Evolutionary conservation across 2,797 vertebrate species (phyloP).

Genomic region (Sphenodon punctatus): DNA sequence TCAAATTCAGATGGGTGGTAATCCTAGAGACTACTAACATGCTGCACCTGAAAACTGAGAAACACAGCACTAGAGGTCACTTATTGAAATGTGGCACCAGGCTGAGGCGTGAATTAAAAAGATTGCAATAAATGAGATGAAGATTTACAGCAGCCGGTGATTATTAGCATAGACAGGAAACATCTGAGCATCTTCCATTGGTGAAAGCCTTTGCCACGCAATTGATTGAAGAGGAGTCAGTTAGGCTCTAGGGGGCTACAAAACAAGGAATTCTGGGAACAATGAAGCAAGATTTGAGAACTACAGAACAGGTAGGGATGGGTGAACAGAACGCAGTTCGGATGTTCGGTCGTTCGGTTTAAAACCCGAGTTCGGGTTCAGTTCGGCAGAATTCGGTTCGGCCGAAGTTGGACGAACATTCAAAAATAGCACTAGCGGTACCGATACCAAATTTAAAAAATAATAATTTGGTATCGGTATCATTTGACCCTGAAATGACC

Average conservation of each 20-base stretch:
- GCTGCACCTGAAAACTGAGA: neutral
- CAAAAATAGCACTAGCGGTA: no score
- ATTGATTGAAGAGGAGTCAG: neutral
- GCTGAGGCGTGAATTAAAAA: accelerated
- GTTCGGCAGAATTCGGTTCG: no score
- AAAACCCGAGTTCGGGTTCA: no score
- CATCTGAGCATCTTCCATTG: accelerated
- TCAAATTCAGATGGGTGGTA: no score
- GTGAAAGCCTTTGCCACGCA: neutral
- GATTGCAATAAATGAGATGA: accelerated
- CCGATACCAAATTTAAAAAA: no score
- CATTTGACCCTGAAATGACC: no score
- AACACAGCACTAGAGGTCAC: neutral
- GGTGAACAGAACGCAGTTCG: no score
- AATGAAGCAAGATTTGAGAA: neutral
- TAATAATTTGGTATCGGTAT: no score
- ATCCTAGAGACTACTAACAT: no score
- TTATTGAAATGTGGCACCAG: neutral
- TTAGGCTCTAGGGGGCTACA: neutral
- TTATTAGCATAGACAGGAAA: neutral
- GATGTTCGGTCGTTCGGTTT: no score
- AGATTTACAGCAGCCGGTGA: neutral
- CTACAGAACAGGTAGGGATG: neutral
- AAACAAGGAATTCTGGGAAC: neutral
- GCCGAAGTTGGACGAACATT: no score